Evolutionary conservation across 2,113 vertebrate genomes (phyloP).

Genomic region (Chelonoidis abingdonii): DNA sequence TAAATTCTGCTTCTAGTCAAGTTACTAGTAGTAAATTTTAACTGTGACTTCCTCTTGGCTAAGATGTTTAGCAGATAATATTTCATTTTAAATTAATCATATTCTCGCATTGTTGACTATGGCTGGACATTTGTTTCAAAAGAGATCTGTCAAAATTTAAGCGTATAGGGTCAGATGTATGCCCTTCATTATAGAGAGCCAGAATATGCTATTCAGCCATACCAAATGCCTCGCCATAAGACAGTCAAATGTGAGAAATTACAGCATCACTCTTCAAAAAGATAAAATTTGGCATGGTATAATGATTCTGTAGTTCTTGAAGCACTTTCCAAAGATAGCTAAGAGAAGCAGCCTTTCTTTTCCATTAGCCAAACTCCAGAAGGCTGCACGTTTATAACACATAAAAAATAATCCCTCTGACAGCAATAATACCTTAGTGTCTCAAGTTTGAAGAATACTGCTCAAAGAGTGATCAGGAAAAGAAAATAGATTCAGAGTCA

Average conservation of each 20-base stretch:
- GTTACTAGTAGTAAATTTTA: neutral
- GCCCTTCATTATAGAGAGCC: neutral
- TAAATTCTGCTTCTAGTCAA: neutral
- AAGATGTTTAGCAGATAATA: neutral
- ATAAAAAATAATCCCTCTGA: slow-evolving; percentile 18
- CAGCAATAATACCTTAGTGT: slow-evolving; percentile 35
- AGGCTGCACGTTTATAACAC: neutral
- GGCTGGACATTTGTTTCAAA: neutral
- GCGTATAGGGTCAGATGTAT: neutral
- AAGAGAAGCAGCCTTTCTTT: slow-evolving; percentile 63
- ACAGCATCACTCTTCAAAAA: neutral
- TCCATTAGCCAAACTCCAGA: slow-evolving; percentile 31
- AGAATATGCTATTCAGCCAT: neutral
- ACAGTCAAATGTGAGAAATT: slow-evolving; percentile 44
- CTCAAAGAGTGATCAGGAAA: neutral
- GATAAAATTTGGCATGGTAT: slow-evolving; percentile 39
- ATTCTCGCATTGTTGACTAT: neutral
- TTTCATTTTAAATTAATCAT: slow-evolving; percentile 9
- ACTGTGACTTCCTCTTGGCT: neutral
- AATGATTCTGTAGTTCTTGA: slow-evolving; percentile 32
- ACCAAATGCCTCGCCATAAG: neutral
- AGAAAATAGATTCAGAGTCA: rapidly evolving
- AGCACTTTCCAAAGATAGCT: neutral
- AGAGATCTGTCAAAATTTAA: neutral
- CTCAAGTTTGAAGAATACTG: slow-evolving; percentile 18